Conservation (phyloP, 2,797 vertebrate species). For the Aplochiton taeniatus region DNA sequence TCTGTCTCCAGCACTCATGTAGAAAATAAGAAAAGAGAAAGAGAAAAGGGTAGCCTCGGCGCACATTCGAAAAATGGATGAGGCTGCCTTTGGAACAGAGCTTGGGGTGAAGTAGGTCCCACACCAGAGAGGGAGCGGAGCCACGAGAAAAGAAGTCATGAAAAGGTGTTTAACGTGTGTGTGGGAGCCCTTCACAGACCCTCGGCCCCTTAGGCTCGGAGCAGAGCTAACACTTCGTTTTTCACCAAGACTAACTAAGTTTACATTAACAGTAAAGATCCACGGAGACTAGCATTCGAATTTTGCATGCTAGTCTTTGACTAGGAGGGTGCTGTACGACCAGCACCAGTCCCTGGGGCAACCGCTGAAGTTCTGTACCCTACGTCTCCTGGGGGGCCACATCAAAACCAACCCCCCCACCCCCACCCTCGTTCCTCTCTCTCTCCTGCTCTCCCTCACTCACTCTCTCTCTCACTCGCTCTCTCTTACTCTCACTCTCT, state of each 20-base stretch:
- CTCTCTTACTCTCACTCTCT: slow-evolving; percentile 7
- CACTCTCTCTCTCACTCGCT: slow-evolving; percentile 36
- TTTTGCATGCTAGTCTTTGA: slow-evolving; percentile 36
- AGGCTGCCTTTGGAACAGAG: slow-evolving; percentile 28
- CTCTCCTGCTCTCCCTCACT: slow-evolving; percentile 29
- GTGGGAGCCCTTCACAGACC: background rate
- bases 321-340: slow-evolving; percentile 12
- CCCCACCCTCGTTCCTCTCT: slow-evolving; percentile 21
- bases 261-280: slow-evolving; percentile 41
- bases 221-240: slow-evolving; percentile 2
- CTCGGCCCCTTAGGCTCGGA: no score
- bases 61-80: slow-evolving; percentile 32
- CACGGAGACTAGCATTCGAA: slow-evolving; percentile 41
- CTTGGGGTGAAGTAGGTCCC: slow-evolving; percentile 9
- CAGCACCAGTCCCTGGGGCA: slow-evolving; percentile 33
- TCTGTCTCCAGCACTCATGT: slow-evolving; percentile 27
- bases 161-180: background rate
- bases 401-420: slow-evolving; percentile 40
- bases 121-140: slow-evolving; percentile 18
- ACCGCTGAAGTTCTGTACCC: slow-evolving; percentile 17
- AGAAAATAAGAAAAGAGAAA: background rate
- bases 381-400: slow-evolving; percentile 18
- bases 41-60: slow-evolving; percentile 11
- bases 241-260: slow-evolving; percentile 32
- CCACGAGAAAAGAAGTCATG: slow-evolving; percentile 14